Base-by-base conservation (phyloP, 2,797 vertebrate species). In the Syncerus caffer region DNA sequence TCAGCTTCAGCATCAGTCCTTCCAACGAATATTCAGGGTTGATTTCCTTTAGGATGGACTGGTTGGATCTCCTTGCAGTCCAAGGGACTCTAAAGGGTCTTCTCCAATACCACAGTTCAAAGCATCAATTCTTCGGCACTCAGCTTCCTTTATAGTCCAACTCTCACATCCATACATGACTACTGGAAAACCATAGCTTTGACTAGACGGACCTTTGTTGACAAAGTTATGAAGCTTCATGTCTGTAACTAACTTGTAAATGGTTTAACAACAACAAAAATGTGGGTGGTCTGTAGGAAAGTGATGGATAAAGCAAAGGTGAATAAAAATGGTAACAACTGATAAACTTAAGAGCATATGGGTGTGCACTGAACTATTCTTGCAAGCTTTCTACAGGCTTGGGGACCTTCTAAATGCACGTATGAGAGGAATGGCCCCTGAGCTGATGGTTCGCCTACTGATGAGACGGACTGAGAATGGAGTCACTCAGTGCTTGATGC, bases 381-480 rank as follows among this genome's bases (percentile, higher is more conserved):
- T 55, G 34, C 9, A 62, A 53, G 1, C 31, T 55, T 47, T 23
- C 76, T 78, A 50, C 25, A 29, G 76, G 31, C 45, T 79, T 34
- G 55, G 79, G 51, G 11, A 11, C 4, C 4, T 83, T 47, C 6
- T 78, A 31, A 50, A 51, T 53, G 25, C 7, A 9, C 1, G 13
- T 23, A 16, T 21, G 10, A 25, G 55, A 38, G 6, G 13, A 60
- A 21, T 3, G 76, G 60, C n/a, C 74, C 53, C 53, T n/a, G 55
- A 85, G 80, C 27, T 55, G 2, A 53, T 2, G 6, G 19, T 31
- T 55, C 8, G 2, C 34, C 3, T 47, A 12, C 25, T 67, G 57
- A 25, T 64, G 67, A 53, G 67, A 23, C 0, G 0, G 23, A 42
- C 17, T 5, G 57, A 34, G 3, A 7, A 53, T 0, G 0, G n/a